phyloP scores from a whole-genome alignment of 2,888 invertebrate genomes.

The Phalera bucephala region DNA sequence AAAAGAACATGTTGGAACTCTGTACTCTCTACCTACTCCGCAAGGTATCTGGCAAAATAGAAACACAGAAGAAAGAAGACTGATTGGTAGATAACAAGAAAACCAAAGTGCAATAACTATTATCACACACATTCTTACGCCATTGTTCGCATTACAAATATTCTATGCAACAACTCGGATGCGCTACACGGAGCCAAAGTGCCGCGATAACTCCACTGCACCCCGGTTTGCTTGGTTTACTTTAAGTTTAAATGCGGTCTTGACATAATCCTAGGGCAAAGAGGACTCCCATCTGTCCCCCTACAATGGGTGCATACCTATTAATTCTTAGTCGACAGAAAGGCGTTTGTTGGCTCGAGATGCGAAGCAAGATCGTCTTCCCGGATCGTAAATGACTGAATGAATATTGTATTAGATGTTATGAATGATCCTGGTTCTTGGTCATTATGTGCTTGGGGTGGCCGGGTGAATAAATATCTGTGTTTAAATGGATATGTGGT shows the following conservation, averaged over 20 bases:
- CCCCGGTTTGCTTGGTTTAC: constrained; percentile 39
- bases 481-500: no score
- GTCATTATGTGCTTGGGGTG: neutral
- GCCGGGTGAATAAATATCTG: no score
- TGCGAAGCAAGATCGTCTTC: no score
- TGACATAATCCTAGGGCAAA: constrained; percentile 49
- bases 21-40: no score
- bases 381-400: constrained; percentile 29
- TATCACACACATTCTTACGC: neutral
- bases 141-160: constrained; percentile 25
- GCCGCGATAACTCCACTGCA: constrained; percentile 39
- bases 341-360: constrained; percentile 43
- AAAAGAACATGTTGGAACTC: no score
- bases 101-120: neutral
- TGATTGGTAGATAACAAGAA: no score
- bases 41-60: no score
- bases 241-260: constrained; percentile 42
- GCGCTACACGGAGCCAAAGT: constrained; percentile 30
- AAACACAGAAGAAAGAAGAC: no score
- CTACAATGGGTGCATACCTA: constrained; percentile 55
- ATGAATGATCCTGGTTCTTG: neutral
- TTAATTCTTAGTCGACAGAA: constrained; percentile 65
- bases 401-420: no score
- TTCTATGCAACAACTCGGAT: constrained; percentile 14
- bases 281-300: constrained; percentile 47